Evolutionary conservation across 2,797 vertebrate genomes (phyloP).

Genomic region (Apodemus agrarius): DNA sequence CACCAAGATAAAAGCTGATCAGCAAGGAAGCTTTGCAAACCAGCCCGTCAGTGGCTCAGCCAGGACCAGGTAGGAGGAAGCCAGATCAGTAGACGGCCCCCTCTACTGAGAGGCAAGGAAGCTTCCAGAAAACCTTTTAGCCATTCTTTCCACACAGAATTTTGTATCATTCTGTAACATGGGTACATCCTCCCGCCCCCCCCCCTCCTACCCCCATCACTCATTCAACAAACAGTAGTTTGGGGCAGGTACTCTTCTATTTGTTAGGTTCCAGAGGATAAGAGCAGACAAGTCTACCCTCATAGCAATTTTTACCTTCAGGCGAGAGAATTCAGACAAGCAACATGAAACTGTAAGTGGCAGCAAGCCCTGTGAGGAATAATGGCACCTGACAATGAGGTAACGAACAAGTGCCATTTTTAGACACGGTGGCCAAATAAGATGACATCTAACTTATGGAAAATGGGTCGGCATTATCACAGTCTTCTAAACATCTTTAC

Average conservation of each 20-base stretch:
- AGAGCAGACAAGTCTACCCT: background rate
- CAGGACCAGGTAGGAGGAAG: background rate
- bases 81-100: background rate
- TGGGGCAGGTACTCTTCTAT: background rate
- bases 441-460: background rate
- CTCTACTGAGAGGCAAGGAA: background rate
- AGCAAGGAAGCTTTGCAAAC: background rate
- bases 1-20: background rate
- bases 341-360: background rate
- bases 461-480: background rate
- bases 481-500: background rate
- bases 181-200: background rate
- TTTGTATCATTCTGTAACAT: background rate
- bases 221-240: background rate
- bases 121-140: background rate
- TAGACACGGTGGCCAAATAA: background rate
- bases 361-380: constrained; percentile 11
- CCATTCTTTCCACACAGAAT: background rate
- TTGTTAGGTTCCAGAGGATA: background rate
- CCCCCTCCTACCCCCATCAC: background rate
- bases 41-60: background rate
- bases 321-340: background rate
- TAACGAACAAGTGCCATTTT: background rate
- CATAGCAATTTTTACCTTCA: background rate
- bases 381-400: background rate